Conservation (phyloP, 2,888 invertebrate species). For the Troides helena region DNA sequence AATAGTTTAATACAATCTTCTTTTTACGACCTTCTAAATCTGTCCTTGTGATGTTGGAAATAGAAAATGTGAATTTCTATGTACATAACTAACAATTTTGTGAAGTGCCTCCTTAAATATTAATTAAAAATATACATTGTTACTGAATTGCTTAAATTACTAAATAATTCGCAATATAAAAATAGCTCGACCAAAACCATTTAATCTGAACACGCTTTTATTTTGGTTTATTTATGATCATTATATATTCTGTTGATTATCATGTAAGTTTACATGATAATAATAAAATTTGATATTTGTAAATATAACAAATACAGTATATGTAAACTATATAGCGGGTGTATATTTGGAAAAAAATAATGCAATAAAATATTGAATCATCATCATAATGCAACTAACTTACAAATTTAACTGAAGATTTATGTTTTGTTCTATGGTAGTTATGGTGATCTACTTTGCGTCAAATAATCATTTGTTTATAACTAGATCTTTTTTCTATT, state of each 20-base stretch:
- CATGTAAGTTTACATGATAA: background rate
- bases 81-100: background rate
- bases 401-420: background rate
- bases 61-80: background rate
- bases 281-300: background rate
- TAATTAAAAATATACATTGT: conserved; percentile 11
- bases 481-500: too few relatives aligned
- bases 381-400: background rate
- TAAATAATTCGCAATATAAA: background rate
- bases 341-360: background rate
- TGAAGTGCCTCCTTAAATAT: background rate
- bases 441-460: too few relatives aligned
- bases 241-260: background rate
- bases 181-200: conserved; percentile 2
- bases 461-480: too few relatives aligned
- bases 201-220: background rate
- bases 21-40: too few relatives aligned
- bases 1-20: too few relatives aligned
- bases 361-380: background rate
- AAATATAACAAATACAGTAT: background rate
- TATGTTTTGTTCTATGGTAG: background rate
- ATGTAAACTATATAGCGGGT: background rate
- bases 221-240: background rate
- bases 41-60: background rate
- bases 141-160: conserved; percentile 3